Percentiles rank a stretch among this genome's conserved stretches.
Conservation (phyloP, 2,888 invertebrate genomes). For the Andrena bicolor region DNA sequence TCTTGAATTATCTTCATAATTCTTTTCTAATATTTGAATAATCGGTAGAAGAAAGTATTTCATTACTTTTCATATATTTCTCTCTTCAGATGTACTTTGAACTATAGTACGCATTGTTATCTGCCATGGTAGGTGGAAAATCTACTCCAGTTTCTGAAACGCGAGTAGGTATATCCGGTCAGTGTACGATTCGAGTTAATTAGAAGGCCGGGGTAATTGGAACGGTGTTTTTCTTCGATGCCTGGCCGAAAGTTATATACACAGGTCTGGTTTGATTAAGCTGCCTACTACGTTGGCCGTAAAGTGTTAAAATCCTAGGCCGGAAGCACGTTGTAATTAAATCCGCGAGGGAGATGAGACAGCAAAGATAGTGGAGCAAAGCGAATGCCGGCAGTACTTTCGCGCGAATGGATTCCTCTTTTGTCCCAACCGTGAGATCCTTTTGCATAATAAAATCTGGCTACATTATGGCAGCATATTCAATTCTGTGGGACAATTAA, state of each 20-base stretch:
- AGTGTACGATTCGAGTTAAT: not conserved
- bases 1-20: no score
- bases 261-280: not conserved
- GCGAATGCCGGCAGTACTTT: constrained; percentile 35
- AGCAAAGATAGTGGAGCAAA: constrained; percentile 32
- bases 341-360: constrained; percentile 44
- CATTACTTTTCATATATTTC: no score
- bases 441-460: constrained; percentile 29
- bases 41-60: no score
- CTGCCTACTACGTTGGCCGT: not conserved
- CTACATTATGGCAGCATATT: not conserved
- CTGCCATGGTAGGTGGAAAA: not conserved
- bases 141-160: not conserved
- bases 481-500: not conserved
- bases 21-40: no score
- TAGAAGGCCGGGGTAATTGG: not conserved
- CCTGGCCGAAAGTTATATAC: not conserved
- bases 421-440: constrained; percentile 27
- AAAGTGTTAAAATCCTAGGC: constrained; percentile 25
- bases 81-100: no score
- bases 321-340: constrained; percentile 51
- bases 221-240: not conserved
- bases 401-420: constrained; percentile 40
- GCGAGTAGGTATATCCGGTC: not conserved
- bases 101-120: no score